These are phyloP conservation scores for Synergus japonicus DNA, from an alignment of 2,888 invertebrate species.

Conservation along the genomic window DNA sequence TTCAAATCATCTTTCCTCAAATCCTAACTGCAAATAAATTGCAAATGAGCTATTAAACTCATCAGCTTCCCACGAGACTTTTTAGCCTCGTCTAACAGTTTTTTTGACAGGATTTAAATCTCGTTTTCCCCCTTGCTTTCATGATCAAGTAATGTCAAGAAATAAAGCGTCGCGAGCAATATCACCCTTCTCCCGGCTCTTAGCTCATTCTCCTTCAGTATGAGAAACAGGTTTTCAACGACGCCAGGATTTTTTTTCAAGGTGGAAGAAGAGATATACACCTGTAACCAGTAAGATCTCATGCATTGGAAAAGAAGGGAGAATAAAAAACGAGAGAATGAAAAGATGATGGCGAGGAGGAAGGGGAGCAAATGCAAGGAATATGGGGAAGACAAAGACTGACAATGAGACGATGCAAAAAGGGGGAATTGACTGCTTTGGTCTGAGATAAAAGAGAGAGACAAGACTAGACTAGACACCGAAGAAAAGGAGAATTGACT, in stretches of 20 bases:
- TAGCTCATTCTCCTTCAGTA: constrained; percentile 31
- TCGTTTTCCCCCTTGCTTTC: constrained; percentile 17
- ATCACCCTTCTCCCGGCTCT: constrained; percentile 6
- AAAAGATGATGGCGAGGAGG: constrained; percentile 48
- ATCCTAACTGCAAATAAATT: background rate
- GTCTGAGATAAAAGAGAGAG: constrained; percentile 47
- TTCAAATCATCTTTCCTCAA: background rate
- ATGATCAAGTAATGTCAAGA: constrained; percentile 33
- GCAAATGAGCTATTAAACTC: background rate
- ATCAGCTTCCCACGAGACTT: background rate
- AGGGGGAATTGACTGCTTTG: constrained; percentile 37
- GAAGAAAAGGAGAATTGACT: constrained; percentile 71
- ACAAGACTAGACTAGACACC: constrained; percentile 60
- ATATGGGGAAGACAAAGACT: constrained; percentile 44
- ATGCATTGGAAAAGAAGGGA: constrained; percentile 53
- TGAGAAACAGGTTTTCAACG: constrained; percentile 61
- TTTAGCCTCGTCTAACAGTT: background rate
- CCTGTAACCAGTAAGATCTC: constrained; percentile 32
- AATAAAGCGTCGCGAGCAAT: constrained; percentile 9
- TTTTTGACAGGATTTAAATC: constrained; percentile 22
- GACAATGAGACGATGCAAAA: constrained; percentile 41
- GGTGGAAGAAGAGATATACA: constrained; percentile 37
- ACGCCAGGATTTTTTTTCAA: constrained; percentile 34
- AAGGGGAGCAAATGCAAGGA: constrained; percentile 46
- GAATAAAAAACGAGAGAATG: constrained; percentile 54